Evolutionary conservation across 2,888 invertebrate species (phyloP), one percentile per base, ranked within the genome.

Genomic region (Rhagium mordax): DNA sequence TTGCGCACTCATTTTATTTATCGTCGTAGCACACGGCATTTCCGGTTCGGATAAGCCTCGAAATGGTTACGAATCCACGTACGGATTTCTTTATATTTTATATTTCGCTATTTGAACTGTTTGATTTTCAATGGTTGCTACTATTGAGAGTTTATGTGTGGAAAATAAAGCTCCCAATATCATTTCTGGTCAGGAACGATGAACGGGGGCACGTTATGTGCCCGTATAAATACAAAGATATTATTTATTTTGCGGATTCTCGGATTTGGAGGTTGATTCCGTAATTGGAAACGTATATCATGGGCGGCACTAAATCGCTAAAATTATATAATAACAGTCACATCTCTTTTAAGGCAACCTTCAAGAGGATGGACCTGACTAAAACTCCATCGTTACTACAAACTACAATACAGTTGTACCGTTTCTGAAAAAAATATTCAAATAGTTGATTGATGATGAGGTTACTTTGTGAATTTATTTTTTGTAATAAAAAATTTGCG

Each of bases 171-270:
- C 77, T 62, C 59, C 29, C 53, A 20, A 74, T 74, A 74, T 74
- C 71, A 73, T 74, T 77, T 73, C 74, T 65, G 77, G 73, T 77
- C 77, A 77, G 77, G 74, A 64, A 76, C 71, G 48, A 29, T 15
- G 21, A 29, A 69, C 41, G 51, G 41, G n/a, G 68, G 68, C 72
- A 71, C 70, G 73, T 61, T 27, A 27, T 69, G 51, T 71, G 29
- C 62, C 13, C 24, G 53, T 70, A 18, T 53, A 33, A 70, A 70
- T 70, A 27, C 55, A 41, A 18, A 15, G 7, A 59, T 33, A 18
- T 20, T 59, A 59, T 59, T 59, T 59, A 59, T 33, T 33, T 59
- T 59, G 59, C 59, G 59, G 59, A 59, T 33, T 59, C 10, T 5
- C 33, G 16, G 29, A 20, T 51, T 20, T 51, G 5, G 13, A 20